Base-by-base conservation (phyloP, 2,888 invertebrate species). In the Molorchus minor region DNA sequence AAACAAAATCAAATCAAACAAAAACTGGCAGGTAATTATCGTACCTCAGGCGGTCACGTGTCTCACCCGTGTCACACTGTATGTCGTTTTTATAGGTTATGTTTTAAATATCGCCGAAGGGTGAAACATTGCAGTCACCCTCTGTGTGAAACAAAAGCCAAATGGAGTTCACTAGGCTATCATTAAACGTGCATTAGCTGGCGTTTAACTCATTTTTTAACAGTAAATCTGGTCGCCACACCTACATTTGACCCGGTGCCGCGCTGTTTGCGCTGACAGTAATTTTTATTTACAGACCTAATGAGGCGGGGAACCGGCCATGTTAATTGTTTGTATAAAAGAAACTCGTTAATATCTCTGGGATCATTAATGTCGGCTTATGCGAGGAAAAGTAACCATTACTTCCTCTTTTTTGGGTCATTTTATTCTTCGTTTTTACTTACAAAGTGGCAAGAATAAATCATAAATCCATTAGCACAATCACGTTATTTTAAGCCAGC, bases 131-230 rank as follows among this genome's bases (percentile, higher is more conserved):
- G 46, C 46, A 55, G 55, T 58, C 62, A 62, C 71, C 72, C 71
- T 71, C 69, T 71, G 73, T 70, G 73, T n/a, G 49, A 75, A 76
- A 75, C 74, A 76, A 78, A 76, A 74, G 71, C 72, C 72, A 74
- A 75, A 75, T 71, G 71, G 69, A n/a, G 66, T 67, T 66, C 68
- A 66, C 64, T 69, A 68, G 64, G 69, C 70, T 74, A 70, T 79
- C 76, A 79, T 79, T 79, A 79, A 75, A 77, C 73, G 72, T 71
- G 70, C 78, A 77, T 78, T 78, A 77, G 73, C 69, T 67, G 68
- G 67, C 70, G 67, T 71, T 74, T 73, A 71, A 66, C 58, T 65
- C 58, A 58, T 65, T 71, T 74, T 70, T 71, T 70, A 65, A 64
- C 67, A 67, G 70, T 67, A 75, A 74, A 75, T 74, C 72, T 72